Conservation (phyloP, 2,888 invertebrate species). For the Drosophila borealis region DNA sequence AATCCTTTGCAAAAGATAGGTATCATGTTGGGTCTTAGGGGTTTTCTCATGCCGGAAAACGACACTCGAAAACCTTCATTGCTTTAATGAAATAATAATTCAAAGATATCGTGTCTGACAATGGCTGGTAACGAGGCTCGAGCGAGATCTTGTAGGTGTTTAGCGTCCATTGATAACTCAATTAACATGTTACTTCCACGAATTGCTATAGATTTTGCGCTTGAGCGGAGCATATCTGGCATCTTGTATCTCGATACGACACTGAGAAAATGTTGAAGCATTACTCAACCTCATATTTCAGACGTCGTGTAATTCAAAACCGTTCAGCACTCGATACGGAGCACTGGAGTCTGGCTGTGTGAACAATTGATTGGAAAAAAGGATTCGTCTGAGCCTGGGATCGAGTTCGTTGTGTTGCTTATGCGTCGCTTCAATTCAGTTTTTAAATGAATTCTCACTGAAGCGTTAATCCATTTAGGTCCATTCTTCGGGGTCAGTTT, state of each 20-base stretch:
- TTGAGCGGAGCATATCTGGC: constrained; percentile 53
- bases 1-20: constrained; percentile 30
- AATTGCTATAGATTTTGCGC: constrained; percentile 73
- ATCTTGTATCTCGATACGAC: constrained; percentile 23
- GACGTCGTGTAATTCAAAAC: constrained; percentile 67
- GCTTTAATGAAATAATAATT: constrained; percentile 45
- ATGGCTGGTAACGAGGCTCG: constrained; percentile 30
- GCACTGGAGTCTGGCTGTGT: constrained; percentile 34
- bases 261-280: constrained; percentile 54
- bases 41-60: constrained; percentile 37
- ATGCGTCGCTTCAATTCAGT: constrained; percentile 37
- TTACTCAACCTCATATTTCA: constrained; percentile 75
- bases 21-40: constrained; percentile 1
- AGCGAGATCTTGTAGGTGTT: constrained; percentile 50
- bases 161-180: constrained; percentile 66
- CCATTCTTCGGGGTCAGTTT: constrained; percentile 34
- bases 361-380: constrained; percentile 78
- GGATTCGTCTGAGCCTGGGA: constrained; percentile 46
- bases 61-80: constrained; percentile 52
- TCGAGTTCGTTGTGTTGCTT: constrained; percentile 31
- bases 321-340: constrained; percentile 33
- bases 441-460: constrained; percentile 73
- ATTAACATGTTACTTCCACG: constrained; percentile 75
- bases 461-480: constrained; percentile 79
- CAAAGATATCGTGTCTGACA: constrained; percentile 35